Conservation (phyloP, 2,797 vertebrate genomes). For the Melanotaenia pygmaea region DNA sequence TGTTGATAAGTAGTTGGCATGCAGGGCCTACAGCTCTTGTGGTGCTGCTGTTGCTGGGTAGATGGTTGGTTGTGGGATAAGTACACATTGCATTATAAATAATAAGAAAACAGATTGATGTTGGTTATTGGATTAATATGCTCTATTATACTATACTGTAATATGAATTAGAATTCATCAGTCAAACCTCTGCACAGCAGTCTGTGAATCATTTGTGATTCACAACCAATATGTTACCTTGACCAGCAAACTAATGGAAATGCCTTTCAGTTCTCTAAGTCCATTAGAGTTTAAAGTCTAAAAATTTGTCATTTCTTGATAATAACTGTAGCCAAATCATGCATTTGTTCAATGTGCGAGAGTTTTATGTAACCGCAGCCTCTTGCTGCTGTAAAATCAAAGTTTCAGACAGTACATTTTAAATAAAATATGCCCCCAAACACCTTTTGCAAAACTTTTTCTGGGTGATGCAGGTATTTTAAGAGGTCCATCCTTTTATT, state of each 20-base stretch:
- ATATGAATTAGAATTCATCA: slow-evolving; percentile 24
- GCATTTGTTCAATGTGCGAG: slow-evolving; percentile 35
- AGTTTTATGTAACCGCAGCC: slow-evolving; percentile 36
- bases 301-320: slow-evolving; percentile 34
- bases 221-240: slow-evolving; percentile 18
- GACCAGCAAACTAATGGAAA: slow-evolving; percentile 37
- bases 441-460: slow-evolving; percentile 17
- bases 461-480: neutral
- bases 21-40: slow-evolving; percentile 53
- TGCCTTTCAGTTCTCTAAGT: slow-evolving; percentile 24
- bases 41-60: slow-evolving; percentile 48
- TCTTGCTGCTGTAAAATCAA: slow-evolving; percentile 37
- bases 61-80: slow-evolving; percentile 35
- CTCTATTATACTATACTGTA: neutral
- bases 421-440: slow-evolving; percentile 40
- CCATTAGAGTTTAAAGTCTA: slow-evolving; percentile 27
- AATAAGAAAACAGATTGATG: slow-evolving; percentile 14
- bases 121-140: slow-evolving; percentile 23
- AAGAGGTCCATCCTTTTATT: neutral
- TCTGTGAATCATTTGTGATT: slow-evolving; percentile 18
- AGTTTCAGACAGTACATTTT: slow-evolving; percentile 39
- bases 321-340: slow-evolving; percentile 39
- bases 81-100: slow-evolving; percentile 18
- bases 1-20: slow-evolving; percentile 80
- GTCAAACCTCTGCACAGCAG: slow-evolving; percentile 13